Base-by-base conservation (phyloP, 2,797 vertebrate species). In the Amblyopsis hoosieri region DNA sequence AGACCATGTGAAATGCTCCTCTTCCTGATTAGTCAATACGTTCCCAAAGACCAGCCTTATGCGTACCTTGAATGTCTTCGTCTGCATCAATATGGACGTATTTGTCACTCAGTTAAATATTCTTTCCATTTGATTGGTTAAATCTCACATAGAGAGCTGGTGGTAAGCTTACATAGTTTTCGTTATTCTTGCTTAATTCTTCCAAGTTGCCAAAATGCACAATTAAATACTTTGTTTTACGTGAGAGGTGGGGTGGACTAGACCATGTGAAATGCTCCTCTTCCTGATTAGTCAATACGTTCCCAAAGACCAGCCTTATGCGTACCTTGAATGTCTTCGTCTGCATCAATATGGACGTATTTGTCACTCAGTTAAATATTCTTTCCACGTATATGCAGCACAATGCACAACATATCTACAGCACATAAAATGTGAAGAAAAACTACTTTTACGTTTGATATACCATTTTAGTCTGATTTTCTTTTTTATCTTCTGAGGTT, bases 381-480 rank as follows among this genome's bases (percentile, higher is more conserved):
- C 58, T 67, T 58, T 62, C 71, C 69, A 46, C 47, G 29, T 49
- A 58, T 54, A 68, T 76, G 73, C 83, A 83, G 56, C 48, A 31
- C 75, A 67, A 69, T 56, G 79, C 80, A 81, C 80, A 76, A 67
- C 61, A 62, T 59, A 66, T 76, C 62, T 69, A 54, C 23, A 73
- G 81, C 66, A 70, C 57, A 37, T 73, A 76, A 68, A 83, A 87
- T 83, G 83, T 82, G 74, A 89, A 81, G 50, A n/a, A 60, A 78
- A 8, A 57, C 9, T 29, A 17, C 47, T 72, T 31, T 63, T 64
- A 37, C 70, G 56, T 45, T 46, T 12, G 11, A 64, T 55, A 12
- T 66, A 57, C 42, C 46, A 12, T 0, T 59, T 72, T 29, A 6
- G 15, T 23, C 13, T 59, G 9, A 67, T 23, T 55, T 47, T 3